Evolutionary conservation across 2,113 vertebrate genomes (phyloP), one percentile per base, ranked within the genome.

Genomic region (Leucopternis melanops): DNA sequence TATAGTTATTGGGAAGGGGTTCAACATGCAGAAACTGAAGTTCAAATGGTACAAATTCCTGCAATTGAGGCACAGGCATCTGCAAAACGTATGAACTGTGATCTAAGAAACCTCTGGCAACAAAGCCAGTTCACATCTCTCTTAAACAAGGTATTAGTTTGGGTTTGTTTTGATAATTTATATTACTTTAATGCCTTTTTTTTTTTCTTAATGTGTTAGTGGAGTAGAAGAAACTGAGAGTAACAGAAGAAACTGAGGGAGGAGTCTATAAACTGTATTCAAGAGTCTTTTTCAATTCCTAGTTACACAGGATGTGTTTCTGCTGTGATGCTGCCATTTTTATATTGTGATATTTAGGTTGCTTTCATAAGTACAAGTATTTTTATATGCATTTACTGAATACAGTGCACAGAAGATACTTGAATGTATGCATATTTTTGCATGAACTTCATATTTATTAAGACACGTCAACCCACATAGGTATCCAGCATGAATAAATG

Each of bases 101-200:
- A 94, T 92, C 45, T 88, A 65, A 74, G 94, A 92, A 95, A 96
- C 83, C 87, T 91, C 92, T 94, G 89, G 29, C 69, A 65, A 81
- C 61, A 86, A 92, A 93, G 71, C 49, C 75, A 32, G 23, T 45
- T 34, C 66, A 67, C 27, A n/a, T 86, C 47, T 95, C 23, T 45
- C 42, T 74, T 42, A 90, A 77, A 89, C 66, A 23, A 83, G 73
- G 57, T 83, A 71, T 63, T 49, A 66, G 2, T 38, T 91, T 34
- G 66, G 17, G 3, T 92, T 96, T 97, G 61, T 90, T 94, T 95
- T 81, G 94, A 85, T 92, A 72, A 38, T 86, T 91, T 89, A 27
- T 44, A 47, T 63, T 67, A 40, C 9, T 74, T 65, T 25, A 63
- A 58, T 81, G 32, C 5, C 8, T 52, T 93, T 57, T 94, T 49